Evolutionary conservation across 2,888 invertebrate genomes (phyloP).

Genomic region (Caenorhabditis uteleia): DNA sequence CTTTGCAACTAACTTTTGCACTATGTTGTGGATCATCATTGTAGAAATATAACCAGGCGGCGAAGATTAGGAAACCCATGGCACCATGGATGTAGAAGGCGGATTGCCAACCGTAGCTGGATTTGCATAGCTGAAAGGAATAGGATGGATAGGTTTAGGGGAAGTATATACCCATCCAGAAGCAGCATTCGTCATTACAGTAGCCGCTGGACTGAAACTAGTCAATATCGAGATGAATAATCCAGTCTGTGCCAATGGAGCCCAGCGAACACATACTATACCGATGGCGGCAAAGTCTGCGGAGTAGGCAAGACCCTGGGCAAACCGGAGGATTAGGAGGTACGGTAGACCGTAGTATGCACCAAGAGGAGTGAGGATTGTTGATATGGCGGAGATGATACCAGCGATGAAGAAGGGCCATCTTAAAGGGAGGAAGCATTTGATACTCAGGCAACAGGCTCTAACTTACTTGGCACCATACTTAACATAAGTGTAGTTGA

Average conservation of each 20-base stretch:
- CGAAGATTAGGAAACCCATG: constrained; percentile 39
- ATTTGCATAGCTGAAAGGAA: constrained; percentile 47
- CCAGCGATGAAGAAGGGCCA: constrained; percentile 55
- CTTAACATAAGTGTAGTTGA: constrained; percentile 54
- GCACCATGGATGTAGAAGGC: constrained; percentile 59
- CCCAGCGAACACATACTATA: constrained; percentile 59
- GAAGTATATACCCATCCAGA: constrained; percentile 60
- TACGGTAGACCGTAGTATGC: constrained; percentile 37
- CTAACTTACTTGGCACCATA: constrained; percentile 60
- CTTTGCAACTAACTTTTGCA: constrained; percentile 40
- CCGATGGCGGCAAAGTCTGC: constrained; percentile 59
- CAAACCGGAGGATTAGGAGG: constrained; percentile 42
- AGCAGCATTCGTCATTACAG: constrained; percentile 58
- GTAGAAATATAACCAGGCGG: constrained; percentile 48
- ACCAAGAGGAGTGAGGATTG: constrained; percentile 42
- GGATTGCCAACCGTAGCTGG: constrained; percentile 59
- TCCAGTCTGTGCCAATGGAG: constrained; percentile 58
- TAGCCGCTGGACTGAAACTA: constrained; percentile 60
- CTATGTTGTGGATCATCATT: constrained; percentile 49
- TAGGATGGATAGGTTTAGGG: neutral
- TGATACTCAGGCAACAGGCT: constrained; percentile 13
- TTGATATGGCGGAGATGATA: constrained; percentile 42
- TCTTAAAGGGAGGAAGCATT: too few species aligned
- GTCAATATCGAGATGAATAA: constrained; percentile 62
- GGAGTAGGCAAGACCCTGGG: constrained; percentile 53